These are phyloP conservation scores for Candidula unifasciata DNA, from an alignment of 2,888 invertebrate genomes.

Conservation along the genomic window DNA sequence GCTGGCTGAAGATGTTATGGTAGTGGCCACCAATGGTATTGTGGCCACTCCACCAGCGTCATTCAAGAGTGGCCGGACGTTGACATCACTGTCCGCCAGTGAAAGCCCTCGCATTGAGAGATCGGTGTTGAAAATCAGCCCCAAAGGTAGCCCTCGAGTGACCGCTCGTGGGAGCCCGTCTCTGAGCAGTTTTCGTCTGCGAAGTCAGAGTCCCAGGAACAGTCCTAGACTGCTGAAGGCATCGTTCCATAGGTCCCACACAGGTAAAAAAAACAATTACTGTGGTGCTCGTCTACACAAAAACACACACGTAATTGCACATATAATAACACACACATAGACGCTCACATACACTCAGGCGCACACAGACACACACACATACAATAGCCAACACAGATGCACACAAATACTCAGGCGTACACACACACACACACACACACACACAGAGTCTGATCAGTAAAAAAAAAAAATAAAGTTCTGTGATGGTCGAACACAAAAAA, in stretches of 20 bases:
- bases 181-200: conserved; percentile 32
- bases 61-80: background rate
- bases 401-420: background rate
- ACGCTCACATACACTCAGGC: background rate
- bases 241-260: conserved; percentile 19
- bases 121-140: conserved; percentile 25
- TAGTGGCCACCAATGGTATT: conserved; percentile 48
- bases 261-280: no score
- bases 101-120: conserved; percentile 33
- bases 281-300: background rate
- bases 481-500: no score
- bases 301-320: background rate
- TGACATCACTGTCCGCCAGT: conserved; percentile 26
- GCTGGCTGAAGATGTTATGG: conserved; percentile 41
- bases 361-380: conserved; percentile 1
- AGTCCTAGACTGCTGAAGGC: conserved; percentile 44
- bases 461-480: no score
- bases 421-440: background rate
- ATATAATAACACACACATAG: background rate
- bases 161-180: conserved; percentile 38
- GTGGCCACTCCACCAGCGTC: conserved; percentile 36
- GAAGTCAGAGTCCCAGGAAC: conserved; percentile 33
- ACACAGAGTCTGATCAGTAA: no score
- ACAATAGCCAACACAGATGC: background rate
- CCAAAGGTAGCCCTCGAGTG: conserved; percentile 29